Evolutionary conservation across 2,797 vertebrate genomes (phyloP).

Genomic region (Hydrophis major): DNA sequence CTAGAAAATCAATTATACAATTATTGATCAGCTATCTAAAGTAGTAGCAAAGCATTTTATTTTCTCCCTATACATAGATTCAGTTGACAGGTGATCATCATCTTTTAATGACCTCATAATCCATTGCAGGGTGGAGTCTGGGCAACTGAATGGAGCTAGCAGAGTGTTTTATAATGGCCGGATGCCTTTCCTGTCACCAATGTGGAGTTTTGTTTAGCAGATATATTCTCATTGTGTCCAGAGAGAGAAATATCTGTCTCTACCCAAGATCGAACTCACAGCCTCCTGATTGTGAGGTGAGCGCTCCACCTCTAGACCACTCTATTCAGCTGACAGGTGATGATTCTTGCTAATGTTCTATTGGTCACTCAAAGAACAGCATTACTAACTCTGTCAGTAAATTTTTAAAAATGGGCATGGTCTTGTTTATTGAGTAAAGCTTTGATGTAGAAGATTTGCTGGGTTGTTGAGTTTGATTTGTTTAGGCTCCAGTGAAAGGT

Average conservation of each 20-base stretch:
- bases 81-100: not conserved
- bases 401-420: slow-evolving; percentile 11
- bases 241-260: too few relatives aligned
- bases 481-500: slow-evolving; percentile 50
- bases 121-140: too few relatives aligned
- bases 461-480: slow-evolving; percentile 43
- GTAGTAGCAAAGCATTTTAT: rapidly evolving
- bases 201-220: too few relatives aligned
- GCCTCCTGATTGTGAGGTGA: too few relatives aligned
- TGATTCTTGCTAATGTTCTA: not conserved
- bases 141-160: too few relatives aligned
- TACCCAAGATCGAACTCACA: too few relatives aligned
- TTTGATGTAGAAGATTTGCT: slow-evolving; percentile 17
- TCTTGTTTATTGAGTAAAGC: slow-evolving; percentile 41
- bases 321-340: too few relatives aligned
- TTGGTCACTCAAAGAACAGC: not conserved
- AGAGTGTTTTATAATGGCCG: too few relatives aligned
- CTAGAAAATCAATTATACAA: not conserved
- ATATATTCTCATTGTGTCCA: too few relatives aligned
- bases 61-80: not conserved
- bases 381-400: not conserved
- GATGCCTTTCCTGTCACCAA: too few relatives aligned
- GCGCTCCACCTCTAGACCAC: too few relatives aligned
- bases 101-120: too few relatives aligned
- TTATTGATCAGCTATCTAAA: not conserved